These are phyloP conservation scores for Ormyrus rosae DNA, from an alignment of 2,888 invertebrate genomes.

Conservation along the genomic window DNA sequence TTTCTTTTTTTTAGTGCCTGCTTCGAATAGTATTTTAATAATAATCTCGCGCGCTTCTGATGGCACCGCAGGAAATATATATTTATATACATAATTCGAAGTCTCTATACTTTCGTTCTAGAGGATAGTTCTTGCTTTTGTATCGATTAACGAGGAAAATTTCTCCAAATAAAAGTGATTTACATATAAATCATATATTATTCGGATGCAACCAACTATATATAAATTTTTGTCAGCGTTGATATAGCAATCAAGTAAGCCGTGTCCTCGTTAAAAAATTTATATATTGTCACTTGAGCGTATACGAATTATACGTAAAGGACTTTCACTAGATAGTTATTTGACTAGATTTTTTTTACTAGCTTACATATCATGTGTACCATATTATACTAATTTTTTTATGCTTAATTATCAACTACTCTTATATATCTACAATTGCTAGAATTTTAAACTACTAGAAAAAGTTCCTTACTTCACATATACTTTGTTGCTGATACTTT, in stretches of 20 bases:
- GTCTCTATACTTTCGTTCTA: slow-evolving; percentile 5
- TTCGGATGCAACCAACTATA: no score
- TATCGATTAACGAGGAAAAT: slow-evolving; percentile 10
- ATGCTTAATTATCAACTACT: slow-evolving; percentile 3
- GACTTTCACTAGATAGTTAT: neutral
- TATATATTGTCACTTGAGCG: no score
- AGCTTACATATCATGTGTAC: neutral
- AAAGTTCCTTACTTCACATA: slow-evolving; percentile 32
- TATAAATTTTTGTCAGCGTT: no score
- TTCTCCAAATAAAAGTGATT: no score
- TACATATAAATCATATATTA: no score
- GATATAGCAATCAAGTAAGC: no score
- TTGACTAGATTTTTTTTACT: slow-evolving; percentile 9
- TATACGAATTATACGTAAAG: no score
- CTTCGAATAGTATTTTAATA: slow-evolving; percentile 37
- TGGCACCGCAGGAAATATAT: neutral
- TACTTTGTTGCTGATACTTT: slow-evolving; percentile 18
- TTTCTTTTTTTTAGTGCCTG: slow-evolving; percentile 22
- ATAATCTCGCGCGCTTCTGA: slow-evolving; percentile 24
- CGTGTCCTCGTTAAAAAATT: no score
- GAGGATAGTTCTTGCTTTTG: neutral
- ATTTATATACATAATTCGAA: neutral
- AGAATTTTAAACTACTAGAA: slow-evolving; percentile 31
- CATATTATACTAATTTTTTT: neutral
- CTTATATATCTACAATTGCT: neutral